Evolutionary conservation across 2,113 vertebrate species (phyloP).

Genomic region (Grantiella picta): DNA sequence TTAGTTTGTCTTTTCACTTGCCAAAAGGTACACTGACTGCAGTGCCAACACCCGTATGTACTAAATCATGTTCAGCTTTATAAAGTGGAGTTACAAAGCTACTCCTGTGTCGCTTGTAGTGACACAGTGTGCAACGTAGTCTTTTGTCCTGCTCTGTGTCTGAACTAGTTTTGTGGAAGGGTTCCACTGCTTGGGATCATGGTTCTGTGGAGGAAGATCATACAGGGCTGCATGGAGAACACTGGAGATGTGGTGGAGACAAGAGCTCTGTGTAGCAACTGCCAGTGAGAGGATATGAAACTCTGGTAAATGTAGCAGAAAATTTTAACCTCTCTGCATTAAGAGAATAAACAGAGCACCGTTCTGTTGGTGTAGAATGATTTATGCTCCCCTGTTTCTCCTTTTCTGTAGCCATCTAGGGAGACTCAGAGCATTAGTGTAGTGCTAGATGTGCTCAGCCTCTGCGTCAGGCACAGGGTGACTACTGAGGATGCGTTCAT

Average conservation of each 20-base stretch:
- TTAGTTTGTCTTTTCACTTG: neutral
- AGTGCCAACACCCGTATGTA: accelerated
- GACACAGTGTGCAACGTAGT: neutral
- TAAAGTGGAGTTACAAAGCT: neutral
- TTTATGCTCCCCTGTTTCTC: neutral
- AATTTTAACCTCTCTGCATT: neutral
- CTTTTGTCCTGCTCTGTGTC: neutral
- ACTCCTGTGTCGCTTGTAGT: neutral
- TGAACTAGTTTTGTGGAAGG: neutral
- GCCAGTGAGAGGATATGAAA: neutral
- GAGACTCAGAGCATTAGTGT: accelerated
- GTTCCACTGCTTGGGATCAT: accelerated
- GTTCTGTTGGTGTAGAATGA: neutral
- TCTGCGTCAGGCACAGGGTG: neutral
- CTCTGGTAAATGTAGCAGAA: neutral
- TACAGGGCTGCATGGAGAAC: neutral
- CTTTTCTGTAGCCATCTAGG: neutral
- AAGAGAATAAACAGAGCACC: neutral
- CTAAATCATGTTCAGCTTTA: neutral
- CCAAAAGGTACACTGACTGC: neutral
- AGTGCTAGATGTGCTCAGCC: neutral
- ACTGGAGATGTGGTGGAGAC: neutral
- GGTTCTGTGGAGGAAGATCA: accelerated
- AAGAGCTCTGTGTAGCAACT: accelerated
- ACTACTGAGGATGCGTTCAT: too few relatives aligned